A percentile compares a stretch with the other conserved stretches of the same genome.
phyloP scores from a whole-genome alignment of 2,888 invertebrate species.

The Dasypogon diadema region DNA sequence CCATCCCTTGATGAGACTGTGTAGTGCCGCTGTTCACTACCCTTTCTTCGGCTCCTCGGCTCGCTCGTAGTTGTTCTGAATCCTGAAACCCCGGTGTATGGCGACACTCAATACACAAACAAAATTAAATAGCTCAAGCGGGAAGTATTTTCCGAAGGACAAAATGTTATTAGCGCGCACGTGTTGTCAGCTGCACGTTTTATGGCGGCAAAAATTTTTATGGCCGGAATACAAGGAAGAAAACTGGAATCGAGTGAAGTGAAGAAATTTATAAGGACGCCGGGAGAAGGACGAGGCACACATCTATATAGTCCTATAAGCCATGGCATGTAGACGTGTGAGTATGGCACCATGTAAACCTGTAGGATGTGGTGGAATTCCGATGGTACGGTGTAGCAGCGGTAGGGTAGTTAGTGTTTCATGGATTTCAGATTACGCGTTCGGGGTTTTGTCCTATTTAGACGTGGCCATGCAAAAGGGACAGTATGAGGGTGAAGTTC shows the following conservation, averaged over 20 bases:
- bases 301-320: neutral
- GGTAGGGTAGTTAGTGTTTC: constrained; percentile 11
- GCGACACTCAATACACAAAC: constrained; percentile 22
- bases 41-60: neutral
- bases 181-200: constrained; percentile 56
- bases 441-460: constrained; percentile 31
- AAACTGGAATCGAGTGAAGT: neutral
- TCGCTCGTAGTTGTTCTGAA: neutral
- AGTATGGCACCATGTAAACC: constrained; percentile 2
- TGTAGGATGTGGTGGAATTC: constrained; percentile 19
- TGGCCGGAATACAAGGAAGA: constrained; percentile 41
- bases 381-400: neutral
- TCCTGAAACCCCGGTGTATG: neutral
- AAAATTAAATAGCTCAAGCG: constrained; percentile 45
- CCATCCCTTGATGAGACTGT: no score
- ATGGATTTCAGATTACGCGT: constrained; percentile 24
- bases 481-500: neutral
- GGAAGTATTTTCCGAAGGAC: constrained; percentile 53
- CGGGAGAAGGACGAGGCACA: neutral
- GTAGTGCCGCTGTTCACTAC: neutral
- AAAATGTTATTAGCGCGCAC: constrained; percentile 55
- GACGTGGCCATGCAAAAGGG: neutral
- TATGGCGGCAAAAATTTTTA: constrained; percentile 55
- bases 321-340: neutral
- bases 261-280: neutral